A percentile compares a stretch with the other conserved stretches of the same genome.
phyloP scores from a whole-genome alignment of 2,888 invertebrate genomes.

The Mesopsocus fuscifrons region DNA sequence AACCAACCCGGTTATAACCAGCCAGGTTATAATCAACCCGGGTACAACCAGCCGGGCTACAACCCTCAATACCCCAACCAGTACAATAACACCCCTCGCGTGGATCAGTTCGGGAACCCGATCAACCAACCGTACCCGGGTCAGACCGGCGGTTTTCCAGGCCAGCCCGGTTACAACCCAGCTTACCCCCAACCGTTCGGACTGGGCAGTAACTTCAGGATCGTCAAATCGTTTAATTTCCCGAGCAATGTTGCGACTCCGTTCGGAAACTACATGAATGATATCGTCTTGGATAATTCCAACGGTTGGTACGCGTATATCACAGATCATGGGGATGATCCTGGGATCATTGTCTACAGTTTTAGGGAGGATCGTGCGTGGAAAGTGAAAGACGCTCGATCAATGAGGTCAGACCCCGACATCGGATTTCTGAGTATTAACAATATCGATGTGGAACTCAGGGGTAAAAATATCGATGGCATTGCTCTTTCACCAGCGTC shows the following conservation, averaged over 20 bases:
- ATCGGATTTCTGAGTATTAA: slow-evolving; percentile 40
- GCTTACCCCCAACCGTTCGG: background rate
- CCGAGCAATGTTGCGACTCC: slow-evolving; percentile 36
- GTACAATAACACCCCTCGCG: background rate
- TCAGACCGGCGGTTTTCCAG: background rate
- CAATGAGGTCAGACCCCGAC: slow-evolving; percentile 40
- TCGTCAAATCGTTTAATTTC: slow-evolving; percentile 36
- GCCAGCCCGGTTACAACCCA: slow-evolving; percentile 3
- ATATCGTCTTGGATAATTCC: slow-evolving; percentile 50
- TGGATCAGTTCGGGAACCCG: background rate
- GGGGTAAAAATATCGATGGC: slow-evolving; percentile 41
- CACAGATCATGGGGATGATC: slow-evolving; percentile 47
- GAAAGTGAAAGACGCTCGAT: slow-evolving; percentile 43
- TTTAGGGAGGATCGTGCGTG: slow-evolving; percentile 41
- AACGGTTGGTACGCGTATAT: slow-evolving; percentile 49
- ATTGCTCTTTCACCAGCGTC: slow-evolving; percentile 41
- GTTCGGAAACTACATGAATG: slow-evolving; percentile 43
- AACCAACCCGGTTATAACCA: background rate
- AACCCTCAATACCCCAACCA: slow-evolving; percentile 7
- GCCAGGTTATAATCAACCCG: background rate
- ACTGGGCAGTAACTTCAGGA: slow-evolving; percentile 27
- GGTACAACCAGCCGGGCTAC: slow-evolving; percentile 2
- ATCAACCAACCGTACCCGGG: background rate
- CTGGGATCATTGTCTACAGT: slow-evolving; percentile 53
- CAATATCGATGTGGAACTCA: slow-evolving; percentile 33